Conservation (phyloP, 2,888 invertebrate genomes). For the Phyllotreta striolata region DNA sequence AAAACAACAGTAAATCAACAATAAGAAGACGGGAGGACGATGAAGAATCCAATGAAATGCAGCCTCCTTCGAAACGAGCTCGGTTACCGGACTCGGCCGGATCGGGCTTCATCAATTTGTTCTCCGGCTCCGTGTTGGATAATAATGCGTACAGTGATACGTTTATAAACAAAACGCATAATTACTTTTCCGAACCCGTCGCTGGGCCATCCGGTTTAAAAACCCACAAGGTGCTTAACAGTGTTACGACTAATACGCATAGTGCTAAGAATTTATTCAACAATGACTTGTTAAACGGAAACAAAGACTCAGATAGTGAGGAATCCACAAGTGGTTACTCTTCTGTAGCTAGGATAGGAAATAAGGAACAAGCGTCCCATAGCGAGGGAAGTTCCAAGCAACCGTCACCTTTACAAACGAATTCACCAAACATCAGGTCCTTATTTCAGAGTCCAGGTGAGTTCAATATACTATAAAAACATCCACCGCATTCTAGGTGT, state of each 20-base stretch:
- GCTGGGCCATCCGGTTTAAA: constrained; percentile 58
- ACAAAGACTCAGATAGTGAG: constrained; percentile 67
- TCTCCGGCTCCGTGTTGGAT: constrained; percentile 22
- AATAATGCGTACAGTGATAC: constrained; percentile 12
- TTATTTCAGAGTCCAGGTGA: constrained; percentile 53
- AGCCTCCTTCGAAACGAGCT: constrained; percentile 63
- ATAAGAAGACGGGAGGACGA: constrained; percentile 59
- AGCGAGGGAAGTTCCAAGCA: constrained; percentile 49
- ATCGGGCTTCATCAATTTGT: constrained; percentile 27
- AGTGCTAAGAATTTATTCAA: constrained; percentile 37
- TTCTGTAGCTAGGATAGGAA: constrained; percentile 59
- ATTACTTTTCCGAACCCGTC: constrained; percentile 52
- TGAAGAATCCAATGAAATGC: constrained; percentile 51
- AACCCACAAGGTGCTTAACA: constrained; percentile 47
- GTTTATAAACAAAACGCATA: constrained; percentile 36
- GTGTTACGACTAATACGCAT: constrained; percentile 31
- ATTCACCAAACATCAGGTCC: constrained; percentile 42
- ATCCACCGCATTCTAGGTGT: neutral
- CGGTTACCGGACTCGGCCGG: constrained; percentile 48
- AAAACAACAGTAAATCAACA: constrained; percentile 46
- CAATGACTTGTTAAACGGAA: constrained; percentile 47
- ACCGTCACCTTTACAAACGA: constrained; percentile 45
- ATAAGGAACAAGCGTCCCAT: constrained; percentile 52
- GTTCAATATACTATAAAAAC: constrained; percentile 31
- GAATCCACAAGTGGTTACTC: constrained; percentile 68